Evolutionary conservation across 2,113 vertebrate species (phyloP).

Genomic region (Nematolebias whitei): DNA sequence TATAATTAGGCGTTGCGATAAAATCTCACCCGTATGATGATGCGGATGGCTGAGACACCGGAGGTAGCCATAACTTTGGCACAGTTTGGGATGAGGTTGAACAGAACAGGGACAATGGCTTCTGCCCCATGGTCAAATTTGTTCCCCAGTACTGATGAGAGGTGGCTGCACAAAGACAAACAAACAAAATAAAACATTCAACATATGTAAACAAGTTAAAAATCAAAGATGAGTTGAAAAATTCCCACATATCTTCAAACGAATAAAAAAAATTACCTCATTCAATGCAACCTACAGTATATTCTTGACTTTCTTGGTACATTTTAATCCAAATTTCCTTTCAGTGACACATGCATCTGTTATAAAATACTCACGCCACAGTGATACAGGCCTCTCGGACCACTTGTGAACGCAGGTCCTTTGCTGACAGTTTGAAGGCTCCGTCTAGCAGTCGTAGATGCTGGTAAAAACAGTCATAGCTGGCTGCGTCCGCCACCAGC

Average conservation of each 20-base stretch:
- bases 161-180: slow-evolving; percentile 79
- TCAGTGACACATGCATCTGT: neutral
- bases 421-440: slow-evolving; percentile 96
- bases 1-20: neutral
- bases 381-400: slow-evolving; percentile 97
- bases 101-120: slow-evolving; percentile 94
- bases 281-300: neutral
- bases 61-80: slow-evolving; percentile 97
- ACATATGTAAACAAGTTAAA: neutral
- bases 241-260: too few relatives aligned
- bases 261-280: too few relatives aligned
- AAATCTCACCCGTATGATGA: slow-evolving; percentile 90
- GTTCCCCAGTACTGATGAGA: slow-evolving; percentile 92
- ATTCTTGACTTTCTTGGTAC: neutral
- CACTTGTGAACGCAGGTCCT: slow-evolving; percentile 96
- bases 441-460: slow-evolving; percentile 93
- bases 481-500: slow-evolving; percentile 90
- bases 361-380: slow-evolving; percentile 88
- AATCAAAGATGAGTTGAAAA: neutral
- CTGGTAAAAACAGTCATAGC: slow-evolving; percentile 95
- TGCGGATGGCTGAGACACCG: slow-evolving; percentile 92
- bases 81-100: slow-evolving; percentile 97
- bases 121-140: slow-evolving; percentile 97
- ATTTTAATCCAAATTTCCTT: neutral
- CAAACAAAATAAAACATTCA: too few relatives aligned